Base-by-base conservation (phyloP, 1,140 invertebrate genomes). In the Venustaconcha ellipsiformis region DNA sequence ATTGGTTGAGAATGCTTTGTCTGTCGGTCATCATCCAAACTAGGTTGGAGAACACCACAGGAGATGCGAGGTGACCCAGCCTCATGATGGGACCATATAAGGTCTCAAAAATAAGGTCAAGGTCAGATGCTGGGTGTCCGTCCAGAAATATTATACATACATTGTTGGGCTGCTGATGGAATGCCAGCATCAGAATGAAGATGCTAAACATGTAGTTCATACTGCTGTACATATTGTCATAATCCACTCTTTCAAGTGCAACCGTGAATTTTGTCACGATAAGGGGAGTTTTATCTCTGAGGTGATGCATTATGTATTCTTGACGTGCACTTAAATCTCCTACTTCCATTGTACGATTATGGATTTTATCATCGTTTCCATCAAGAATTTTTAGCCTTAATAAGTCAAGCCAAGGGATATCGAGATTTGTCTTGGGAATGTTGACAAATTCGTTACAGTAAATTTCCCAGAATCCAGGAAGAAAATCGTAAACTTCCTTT, bases 181-280 rank as follows among this genome's bases (percentile, higher is more conserved):
- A 86, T 18, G 83, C 67, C 30, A 83, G 63, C 74, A 85, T 78
- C 65, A 87, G 74, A n/a, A 86, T 74, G 69, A 86, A 88, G 30
- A 84, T 83, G 72, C 84, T 87, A 74, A 83, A 86, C 66, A 82
- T 83, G 76, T 88, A 84, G 17, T 85, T 84, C 80, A 87, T 85
- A 12, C 84, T 83, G 75, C 87, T 86, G 70, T 86, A 88, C 15
- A 87, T 72, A 75, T 87, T 88, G 14, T 80, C 87, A 75, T 87
- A 88, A 71, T 87, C 86, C 70, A 86, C 84, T 48, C 87, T 68
- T 56, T 74, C 59, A 14, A 84, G 67, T 57, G 82, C 83, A 20
- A 84, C 63, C 3, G 85, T 80, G 18, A 81, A 78, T 4, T 62
- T 57, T 11, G 23, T 69, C 6, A 48, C 5, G 11, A 48, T 6